phyloP scores from a whole-genome alignment of 2,113 vertebrate genomes.

The Lamprologus tigripictilis region DNA sequence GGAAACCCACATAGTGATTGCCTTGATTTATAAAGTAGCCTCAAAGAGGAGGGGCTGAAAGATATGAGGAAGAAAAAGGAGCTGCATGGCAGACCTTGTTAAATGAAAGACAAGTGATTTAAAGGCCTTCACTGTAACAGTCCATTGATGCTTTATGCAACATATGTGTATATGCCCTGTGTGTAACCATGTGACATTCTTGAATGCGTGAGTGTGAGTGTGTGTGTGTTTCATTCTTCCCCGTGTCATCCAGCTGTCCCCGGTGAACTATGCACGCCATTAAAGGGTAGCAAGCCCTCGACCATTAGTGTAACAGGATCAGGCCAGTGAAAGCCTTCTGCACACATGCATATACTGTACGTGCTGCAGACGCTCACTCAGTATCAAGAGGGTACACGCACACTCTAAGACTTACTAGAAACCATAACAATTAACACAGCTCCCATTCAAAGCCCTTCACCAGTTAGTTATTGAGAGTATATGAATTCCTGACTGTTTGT shows the following conservation, averaged over 20 bases:
- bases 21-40: neutral
- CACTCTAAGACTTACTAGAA: neutral
- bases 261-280: constrained; percentile 3
- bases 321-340: neutral
- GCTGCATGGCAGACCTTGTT: neutral
- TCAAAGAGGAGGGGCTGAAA: neutral
- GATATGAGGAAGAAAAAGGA: neutral
- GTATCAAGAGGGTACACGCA: neutral
- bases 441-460: neutral
- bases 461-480: neutral
- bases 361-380: neutral
- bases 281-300: neutral
- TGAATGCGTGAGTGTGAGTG: neutral
- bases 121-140: neutral
- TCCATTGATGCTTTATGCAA: neutral
- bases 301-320: constrained; percentile 40
- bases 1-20: neutral
- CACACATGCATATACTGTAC: neutral
- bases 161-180: neutral
- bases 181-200: neutral
- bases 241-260: constrained; percentile 42
- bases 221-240: neutral
- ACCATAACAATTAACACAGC: neutral
- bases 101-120: neutral
- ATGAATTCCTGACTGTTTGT: neutral